Percentiles rank a stretch among this genome's conserved stretches.
Evolutionary conservation across 2,113 vertebrate genomes (phyloP).

Genomic region (Datnioides undecimradiatus): DNA sequence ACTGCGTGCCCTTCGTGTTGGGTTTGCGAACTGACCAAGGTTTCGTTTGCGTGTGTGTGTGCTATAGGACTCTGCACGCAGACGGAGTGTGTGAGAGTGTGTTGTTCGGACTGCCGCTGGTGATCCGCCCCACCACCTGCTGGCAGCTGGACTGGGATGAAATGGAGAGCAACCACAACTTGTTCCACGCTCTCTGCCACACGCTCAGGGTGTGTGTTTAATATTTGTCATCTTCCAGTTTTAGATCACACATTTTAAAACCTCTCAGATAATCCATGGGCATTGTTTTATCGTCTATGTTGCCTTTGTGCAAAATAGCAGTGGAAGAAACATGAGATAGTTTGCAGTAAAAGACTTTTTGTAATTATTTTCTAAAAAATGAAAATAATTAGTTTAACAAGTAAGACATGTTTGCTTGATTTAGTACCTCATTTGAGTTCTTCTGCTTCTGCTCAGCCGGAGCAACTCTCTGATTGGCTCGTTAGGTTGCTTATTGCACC

Average conservation of each 20-base stretch:
- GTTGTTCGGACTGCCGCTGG: constrained; percentile 90
- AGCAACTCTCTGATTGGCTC: not conserved
- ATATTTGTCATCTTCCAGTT: not conserved
- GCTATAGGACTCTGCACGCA: constrained; percentile 85
- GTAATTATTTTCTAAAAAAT: not conserved
- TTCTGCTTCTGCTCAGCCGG: not conserved
- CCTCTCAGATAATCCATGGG: too few species aligned
- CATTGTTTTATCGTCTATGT: not conserved
- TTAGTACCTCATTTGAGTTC: too few species aligned
- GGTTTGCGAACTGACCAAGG: not conserved
- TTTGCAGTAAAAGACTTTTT: not conserved
- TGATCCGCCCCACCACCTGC: constrained; percentile 91
- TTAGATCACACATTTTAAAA: not conserved
- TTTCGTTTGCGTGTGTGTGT: constrained; percentile 16
- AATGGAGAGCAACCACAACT: constrained; percentile 91
- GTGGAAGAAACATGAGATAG: not conserved
- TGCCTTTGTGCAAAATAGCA: not conserved
- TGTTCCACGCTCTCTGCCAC: constrained; percentile 92
- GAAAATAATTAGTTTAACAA: not conserved
- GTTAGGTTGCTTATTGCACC: not conserved
- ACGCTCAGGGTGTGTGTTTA: constrained; percentile 84
- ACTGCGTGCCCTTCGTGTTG: not conserved
- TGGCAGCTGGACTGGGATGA: constrained; percentile 98
- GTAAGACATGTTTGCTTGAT: too few species aligned
- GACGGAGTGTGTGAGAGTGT: constrained; percentile 92